Conservation (phyloP, 23 tunicate species). For the Halocynthia roretzi region DNA sequence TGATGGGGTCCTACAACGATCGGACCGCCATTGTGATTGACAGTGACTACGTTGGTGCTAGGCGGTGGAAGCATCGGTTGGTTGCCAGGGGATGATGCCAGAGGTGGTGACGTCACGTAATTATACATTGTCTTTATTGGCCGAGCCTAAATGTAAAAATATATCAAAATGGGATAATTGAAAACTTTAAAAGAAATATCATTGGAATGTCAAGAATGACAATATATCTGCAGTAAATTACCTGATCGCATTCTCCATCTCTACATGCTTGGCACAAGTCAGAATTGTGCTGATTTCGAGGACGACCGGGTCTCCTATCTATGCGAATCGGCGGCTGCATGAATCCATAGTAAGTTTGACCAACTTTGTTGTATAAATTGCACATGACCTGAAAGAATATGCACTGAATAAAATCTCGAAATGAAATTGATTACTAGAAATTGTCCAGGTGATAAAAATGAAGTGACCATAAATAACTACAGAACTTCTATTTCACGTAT, state of each 20-base stretch:
- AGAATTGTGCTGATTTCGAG: slow-evolving; percentile 93
- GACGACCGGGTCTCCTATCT: slow-evolving; percentile 93
- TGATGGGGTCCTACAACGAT: not conserved
- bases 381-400: slow-evolving; percentile 77
- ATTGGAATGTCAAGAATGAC: not conserved
- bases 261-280: slow-evolving; percentile 97
- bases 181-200: not conserved
- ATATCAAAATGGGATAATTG: not conserved
- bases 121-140: slow-evolving; percentile 34
- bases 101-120: slow-evolving; percentile 8
- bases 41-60: not conserved
- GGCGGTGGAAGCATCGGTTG: not conserved
- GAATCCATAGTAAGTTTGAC: slow-evolving; percentile 87
- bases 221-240: not conserved
- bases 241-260: slow-evolving; percentile 98
- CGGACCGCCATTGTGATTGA: not conserved
- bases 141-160: slow-evolving; percentile 21
- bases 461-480: too few relatives aligned
- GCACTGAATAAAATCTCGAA: too few relatives aligned
- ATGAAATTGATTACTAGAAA: too few relatives aligned
- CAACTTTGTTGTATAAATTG: slow-evolving; percentile 91
- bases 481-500: too few relatives aligned
- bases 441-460: too few relatives aligned
- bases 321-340: slow-evolving; percentile 70
- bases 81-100: not conserved